phyloP scores from a whole-genome alignment of 2,888 invertebrate genomes.

The Agrochola lota region DNA sequence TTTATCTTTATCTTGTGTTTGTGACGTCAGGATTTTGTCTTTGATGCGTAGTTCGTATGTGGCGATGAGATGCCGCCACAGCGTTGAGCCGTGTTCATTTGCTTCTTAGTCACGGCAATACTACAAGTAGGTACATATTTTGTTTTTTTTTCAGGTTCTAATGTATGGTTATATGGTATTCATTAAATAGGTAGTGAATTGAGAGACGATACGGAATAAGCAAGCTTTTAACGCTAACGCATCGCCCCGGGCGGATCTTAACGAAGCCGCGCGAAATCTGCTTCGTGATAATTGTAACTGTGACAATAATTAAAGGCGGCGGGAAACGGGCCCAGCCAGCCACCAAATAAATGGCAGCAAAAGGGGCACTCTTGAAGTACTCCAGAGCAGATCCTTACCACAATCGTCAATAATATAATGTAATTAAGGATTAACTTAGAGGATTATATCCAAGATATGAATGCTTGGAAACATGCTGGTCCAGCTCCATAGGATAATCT shows the following conservation, averaged over 20 bases:
- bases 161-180: background rate
- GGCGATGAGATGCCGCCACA: no score
- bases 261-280: slow-evolving; percentile 26
- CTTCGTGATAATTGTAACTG: slow-evolving; percentile 33
- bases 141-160: background rate
- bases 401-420: background rate
- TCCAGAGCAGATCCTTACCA: background rate
- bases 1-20: no score
- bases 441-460: no score
- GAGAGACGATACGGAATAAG: background rate
- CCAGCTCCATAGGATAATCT: no score
- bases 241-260: slow-evolving; percentile 27
- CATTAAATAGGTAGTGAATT: slow-evolving; percentile 1
- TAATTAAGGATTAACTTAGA: no score
- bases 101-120: background rate
- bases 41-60: no score
- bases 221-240: background rate
- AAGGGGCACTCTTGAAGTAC: background rate
- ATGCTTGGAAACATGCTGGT: no score
- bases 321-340: background rate
- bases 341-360: background rate
- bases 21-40: no score
- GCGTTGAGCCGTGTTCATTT: background rate
- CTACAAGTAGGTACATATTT: no score
- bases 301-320: slow-evolving; percentile 35